Percentiles rank a stretch among this genome's conserved stretches.
Evolutionary conservation across 2,888 invertebrate species (phyloP).

Genomic region (Alloscopus bannaensis): DNA sequence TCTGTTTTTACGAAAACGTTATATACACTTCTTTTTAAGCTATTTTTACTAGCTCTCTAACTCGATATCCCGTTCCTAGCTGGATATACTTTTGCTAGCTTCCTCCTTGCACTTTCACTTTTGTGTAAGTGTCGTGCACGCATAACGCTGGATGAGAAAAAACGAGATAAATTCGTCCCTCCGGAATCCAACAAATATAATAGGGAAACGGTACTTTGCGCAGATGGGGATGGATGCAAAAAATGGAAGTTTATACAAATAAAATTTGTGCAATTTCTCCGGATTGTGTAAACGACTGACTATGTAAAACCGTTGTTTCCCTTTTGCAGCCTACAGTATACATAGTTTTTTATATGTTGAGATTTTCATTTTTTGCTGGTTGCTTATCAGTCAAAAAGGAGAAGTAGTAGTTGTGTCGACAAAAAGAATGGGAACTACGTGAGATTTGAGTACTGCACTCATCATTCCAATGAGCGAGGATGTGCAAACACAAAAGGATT

Average conservation of each 20-base stretch:
- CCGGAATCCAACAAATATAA: slow-evolving; percentile 10
- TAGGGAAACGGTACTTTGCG: neutral
- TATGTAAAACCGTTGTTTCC: no score
- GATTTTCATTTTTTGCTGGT: no score
- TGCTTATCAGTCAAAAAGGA: no score
- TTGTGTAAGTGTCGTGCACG: neutral
- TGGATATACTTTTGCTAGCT: neutral
- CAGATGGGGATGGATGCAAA: neutral
- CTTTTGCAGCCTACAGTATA: no score
- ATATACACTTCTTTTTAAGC: neutral
- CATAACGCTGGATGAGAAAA: neutral
- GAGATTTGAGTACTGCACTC: no score
- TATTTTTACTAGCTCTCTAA: neutral
- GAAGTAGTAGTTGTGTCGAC: no score
- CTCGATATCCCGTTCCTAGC: neutral
- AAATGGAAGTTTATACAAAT: slow-evolving; percentile 1
- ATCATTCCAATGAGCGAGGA: no score
- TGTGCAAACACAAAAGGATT: no score
- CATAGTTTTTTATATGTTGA: no score
- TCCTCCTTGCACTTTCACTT: neutral
- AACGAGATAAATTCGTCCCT: slow-evolving; percentile 25
- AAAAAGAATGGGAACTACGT: no score
- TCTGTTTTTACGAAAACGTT: slow-evolving; percentile 5
- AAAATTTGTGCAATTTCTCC: neutral
- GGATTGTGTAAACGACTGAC: no score